Evolutionary conservation across 2,113 vertebrate species (phyloP).

Genomic region (Macquaria australasica): DNA sequence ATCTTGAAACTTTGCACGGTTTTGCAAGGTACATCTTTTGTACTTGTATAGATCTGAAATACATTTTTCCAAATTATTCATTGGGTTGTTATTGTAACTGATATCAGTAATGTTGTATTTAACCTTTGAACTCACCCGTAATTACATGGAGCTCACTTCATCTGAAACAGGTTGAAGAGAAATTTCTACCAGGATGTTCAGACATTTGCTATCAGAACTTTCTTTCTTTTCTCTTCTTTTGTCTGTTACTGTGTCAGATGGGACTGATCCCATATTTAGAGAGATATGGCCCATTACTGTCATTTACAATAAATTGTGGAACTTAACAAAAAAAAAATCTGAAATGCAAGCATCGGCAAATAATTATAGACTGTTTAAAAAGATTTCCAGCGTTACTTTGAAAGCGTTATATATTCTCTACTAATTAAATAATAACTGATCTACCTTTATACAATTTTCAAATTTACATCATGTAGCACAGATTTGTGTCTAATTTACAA

Average conservation of each 20-base stretch:
- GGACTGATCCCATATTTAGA: not conserved
- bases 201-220: not conserved
- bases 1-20: not conserved
- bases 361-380: constrained; percentile 3
- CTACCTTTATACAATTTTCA: constrained; percentile 63
- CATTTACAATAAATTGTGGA: constrained; percentile 5
- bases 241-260: not conserved
- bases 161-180: not conserved
- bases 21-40: not conserved
- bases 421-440: constrained; percentile 27
- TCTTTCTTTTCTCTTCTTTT: not conserved
- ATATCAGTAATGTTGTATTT: not conserved
- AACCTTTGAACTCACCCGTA: not conserved
- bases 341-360: constrained; percentile 6
- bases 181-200: not conserved
- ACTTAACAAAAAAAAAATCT: not conserved
- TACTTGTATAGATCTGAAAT: not conserved
- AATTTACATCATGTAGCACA: constrained; percentile 64
- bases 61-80: constrained; percentile 14
- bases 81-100: not conserved
- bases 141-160: not conserved
- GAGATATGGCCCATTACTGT: not conserved
- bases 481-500: constrained; percentile 60
- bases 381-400: not conserved
- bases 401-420: constrained; percentile 36